These are phyloP conservation scores for Halcyon chelicuti DNA, from an alignment of 2,797 vertebrate genomes.

Conservation along the genomic window DNA sequence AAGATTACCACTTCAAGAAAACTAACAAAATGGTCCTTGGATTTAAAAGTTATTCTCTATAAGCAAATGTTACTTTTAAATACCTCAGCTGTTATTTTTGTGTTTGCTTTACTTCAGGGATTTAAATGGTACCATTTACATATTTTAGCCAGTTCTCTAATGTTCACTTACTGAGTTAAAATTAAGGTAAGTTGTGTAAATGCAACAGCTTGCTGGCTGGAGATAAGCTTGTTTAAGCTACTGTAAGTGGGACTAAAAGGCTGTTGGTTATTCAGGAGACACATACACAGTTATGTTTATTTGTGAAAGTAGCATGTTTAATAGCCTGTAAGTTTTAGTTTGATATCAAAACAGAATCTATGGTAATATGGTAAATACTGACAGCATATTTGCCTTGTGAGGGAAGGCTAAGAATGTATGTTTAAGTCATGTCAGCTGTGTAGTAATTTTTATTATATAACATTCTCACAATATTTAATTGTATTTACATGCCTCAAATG, in stretches of 20 bases:
- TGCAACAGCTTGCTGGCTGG: slow-evolving; percentile 23
- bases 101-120: slow-evolving; percentile 24
- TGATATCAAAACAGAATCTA: not conserved
- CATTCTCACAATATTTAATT: not conserved
- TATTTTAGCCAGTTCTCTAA: slow-evolving; percentile 47
- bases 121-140: slow-evolving; percentile 55
- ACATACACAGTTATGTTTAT: not conserved
- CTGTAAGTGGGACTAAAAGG: not conserved
- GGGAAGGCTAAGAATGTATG: not conserved
- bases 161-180: slow-evolving; percentile 36
- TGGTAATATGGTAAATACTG: not conserved
- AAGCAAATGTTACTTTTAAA: slow-evolving; percentile 56
- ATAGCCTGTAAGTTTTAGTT: not conserved
- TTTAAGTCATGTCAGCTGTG: not conserved
- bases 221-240: slow-evolving; percentile 23
- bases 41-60: slow-evolving; percentile 11
- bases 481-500: not conserved
- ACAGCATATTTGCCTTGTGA: not conserved
- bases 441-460: not conserved
- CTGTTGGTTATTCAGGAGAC: not conserved
- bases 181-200: slow-evolving; percentile 30
- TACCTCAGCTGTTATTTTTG: slow-evolving; percentile 8
- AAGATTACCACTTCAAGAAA: slow-evolving; percentile 5
- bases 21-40: slow-evolving; percentile 18
- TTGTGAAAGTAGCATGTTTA: not conserved